phyloP scores from a whole-genome alignment of 2,113 vertebrate species.

The Muntiacus reevesi region DNA sequence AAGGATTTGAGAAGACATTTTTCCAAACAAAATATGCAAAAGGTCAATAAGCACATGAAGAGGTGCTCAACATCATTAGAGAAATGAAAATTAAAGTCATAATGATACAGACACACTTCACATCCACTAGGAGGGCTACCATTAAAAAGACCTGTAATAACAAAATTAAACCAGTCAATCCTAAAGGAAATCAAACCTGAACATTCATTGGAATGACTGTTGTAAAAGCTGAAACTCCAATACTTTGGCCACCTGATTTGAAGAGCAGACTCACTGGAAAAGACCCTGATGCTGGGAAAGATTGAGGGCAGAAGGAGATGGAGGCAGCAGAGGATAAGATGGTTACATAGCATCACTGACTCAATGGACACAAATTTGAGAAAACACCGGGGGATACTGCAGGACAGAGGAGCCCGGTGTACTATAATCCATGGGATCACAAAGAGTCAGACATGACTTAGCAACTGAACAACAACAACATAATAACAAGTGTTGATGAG shows the following conservation, averaged over 20 bases:
- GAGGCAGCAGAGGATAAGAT: not conserved
- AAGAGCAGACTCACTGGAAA: not conserved
- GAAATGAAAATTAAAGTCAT: not conserved
- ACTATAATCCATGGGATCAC: not conserved
- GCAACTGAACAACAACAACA: not conserved
- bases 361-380: not conserved
- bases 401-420: not conserved
- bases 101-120: not conserved
- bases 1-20: not conserved
- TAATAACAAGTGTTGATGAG: not conserved
- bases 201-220: not conserved
- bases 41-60: not conserved
- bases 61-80: not conserved
- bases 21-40: not conserved
- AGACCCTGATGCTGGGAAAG: not conserved
- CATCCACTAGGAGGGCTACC: not conserved
- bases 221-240: not conserved
- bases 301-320: not conserved
- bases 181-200: not conserved
- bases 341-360: not conserved
- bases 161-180: not conserved
- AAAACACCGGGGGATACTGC: not conserved
- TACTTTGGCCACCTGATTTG: not conserved
- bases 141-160: not conserved
- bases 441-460: not conserved